Conservation (phyloP, 2,797 vertebrate species). For the Apogon hyalosoma region DNA sequence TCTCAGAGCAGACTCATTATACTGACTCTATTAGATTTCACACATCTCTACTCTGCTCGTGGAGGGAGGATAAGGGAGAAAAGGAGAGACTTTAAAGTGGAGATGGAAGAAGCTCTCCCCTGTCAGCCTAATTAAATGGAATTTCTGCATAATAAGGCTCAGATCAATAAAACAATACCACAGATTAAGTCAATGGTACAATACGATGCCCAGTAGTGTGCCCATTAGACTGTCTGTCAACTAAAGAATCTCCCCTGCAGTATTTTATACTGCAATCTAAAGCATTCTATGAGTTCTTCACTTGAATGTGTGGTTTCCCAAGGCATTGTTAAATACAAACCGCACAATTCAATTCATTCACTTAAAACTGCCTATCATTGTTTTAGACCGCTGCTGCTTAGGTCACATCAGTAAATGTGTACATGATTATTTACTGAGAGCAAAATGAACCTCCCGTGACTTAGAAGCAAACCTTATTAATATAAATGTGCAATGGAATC, state of each 20-base stretch:
- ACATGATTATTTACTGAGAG: not conserved
- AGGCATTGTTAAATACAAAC: slow-evolving; percentile 54
- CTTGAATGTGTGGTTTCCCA: slow-evolving; percentile 33
- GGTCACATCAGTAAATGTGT: slow-evolving; percentile 24
- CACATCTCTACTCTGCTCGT: slow-evolving; percentile 64
- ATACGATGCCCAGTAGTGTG: slow-evolving; percentile 44
- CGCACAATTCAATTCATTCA: slow-evolving; percentile 44
- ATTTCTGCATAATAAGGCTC: slow-evolving; percentile 70
- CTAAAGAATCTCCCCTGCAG: slow-evolving; percentile 38
- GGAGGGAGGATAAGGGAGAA: slow-evolving; percentile 21
- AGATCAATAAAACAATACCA: slow-evolving; percentile 71
- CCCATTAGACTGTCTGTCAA: slow-evolving; percentile 54
- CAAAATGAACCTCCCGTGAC: slow-evolving; percentile 36
- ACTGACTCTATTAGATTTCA: slow-evolving; percentile 75
- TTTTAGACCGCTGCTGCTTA: slow-evolving; percentile 31
- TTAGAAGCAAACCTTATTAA: slow-evolving; percentile 15
- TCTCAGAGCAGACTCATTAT: slow-evolving; percentile 75
- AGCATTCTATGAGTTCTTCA: slow-evolving; percentile 18
- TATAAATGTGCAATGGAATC: slow-evolving; percentile 16
- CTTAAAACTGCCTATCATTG: slow-evolving; percentile 53
- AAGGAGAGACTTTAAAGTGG: slow-evolving; percentile 54
- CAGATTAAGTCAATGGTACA: slow-evolving; percentile 62
- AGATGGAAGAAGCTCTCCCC: slow-evolving; percentile 49
- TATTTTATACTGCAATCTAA: slow-evolving; percentile 37
- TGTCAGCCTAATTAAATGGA: slow-evolving; percentile 75